Evolutionary conservation across 2,888 invertebrate genomes (phyloP).

Genomic region (Hesperia comma): DNA sequence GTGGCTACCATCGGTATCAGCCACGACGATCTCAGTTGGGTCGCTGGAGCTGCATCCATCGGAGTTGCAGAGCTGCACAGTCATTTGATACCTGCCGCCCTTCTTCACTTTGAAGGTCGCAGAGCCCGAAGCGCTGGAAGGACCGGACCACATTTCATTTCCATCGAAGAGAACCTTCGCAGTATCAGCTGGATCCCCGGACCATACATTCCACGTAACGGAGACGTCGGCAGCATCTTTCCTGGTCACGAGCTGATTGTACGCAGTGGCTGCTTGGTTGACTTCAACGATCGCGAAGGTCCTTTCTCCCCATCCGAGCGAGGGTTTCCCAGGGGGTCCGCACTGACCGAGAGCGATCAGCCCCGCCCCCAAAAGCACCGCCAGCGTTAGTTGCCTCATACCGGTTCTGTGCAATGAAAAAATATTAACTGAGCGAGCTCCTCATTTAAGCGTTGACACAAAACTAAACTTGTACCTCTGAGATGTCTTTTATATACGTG

Average conservation of each 20-base stretch:
- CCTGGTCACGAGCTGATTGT: constrained; percentile 74
- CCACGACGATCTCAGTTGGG: constrained; percentile 72
- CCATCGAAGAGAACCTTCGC: constrained; percentile 67
- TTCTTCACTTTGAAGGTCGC: constrained; percentile 75
- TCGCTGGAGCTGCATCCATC: constrained; percentile 76
- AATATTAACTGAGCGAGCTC: constrained; percentile 55
- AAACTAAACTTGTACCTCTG: constrained; percentile 68
- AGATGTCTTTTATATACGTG: constrained; percentile 75
- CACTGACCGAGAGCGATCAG: constrained; percentile 56
- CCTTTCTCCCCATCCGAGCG: constrained; percentile 77
- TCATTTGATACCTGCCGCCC: constrained; percentile 75
- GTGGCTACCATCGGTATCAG: constrained; percentile 80
- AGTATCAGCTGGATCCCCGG: constrained; percentile 71
- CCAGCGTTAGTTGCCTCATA: constrained; percentile 66
- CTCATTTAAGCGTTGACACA: constrained; percentile 63
- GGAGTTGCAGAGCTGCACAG: constrained; percentile 71
- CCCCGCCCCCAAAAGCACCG: constrained; percentile 58
- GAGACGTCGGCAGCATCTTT: constrained; percentile 73
- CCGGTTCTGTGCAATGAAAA: constrained; percentile 69
- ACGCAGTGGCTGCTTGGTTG: constrained; percentile 79
- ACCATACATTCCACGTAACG: constrained; percentile 80
- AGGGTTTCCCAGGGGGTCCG: constrained; percentile 73
- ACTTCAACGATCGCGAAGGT: constrained; percentile 78
- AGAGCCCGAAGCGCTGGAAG: constrained; percentile 60
- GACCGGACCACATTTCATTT: constrained; percentile 70